Base-by-base conservation (phyloP, 1,140 invertebrate genomes). In the Heliconius nattereri region DNA sequence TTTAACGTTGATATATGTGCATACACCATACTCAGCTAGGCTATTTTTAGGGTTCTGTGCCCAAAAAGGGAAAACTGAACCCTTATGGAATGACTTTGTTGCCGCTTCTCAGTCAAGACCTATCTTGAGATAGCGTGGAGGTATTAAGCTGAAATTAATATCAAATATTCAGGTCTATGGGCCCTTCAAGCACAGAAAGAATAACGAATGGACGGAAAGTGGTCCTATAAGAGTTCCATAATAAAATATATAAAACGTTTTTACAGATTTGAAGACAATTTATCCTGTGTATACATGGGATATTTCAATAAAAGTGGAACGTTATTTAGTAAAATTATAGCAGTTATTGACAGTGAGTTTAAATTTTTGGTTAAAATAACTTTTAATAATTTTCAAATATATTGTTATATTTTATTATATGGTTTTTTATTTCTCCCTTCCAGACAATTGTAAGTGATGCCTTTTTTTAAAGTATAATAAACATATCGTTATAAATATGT, bases 261-360 rank as follows among this genome's bases (percentile, higher is more conserved):
- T 71, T 70, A 19, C 75, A 91, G 89, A 16, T 91, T 89, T 60
- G 85, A 89, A 73, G 85, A 91, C 32, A 83, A 37, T 5, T 73
- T 84, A 20, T 79, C 90, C 0, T 91, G 90, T 54, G 89, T 88
- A 0, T 91, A 90, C 75, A 85, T 91, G 79, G 90, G 86, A 19
- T 81, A 84, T 29, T 91, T 90, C 70, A 89, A 85, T 45, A 40
- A 73, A 2, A 83, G 77, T 29, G 78, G 83, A 29, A 78, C 73
- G 35, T 35, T 81, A 8, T 76, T 84, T 75, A 35, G 83, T 35
- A 89, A 90, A 76, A 79, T 88, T 13, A 76, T 91, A 23, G 90
- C 89, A 16, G 75, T 90, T 2, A 84, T 91, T n/a, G 87, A 91
- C 32, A 91, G 90, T 91, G 71, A 85, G 90, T 89, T 23, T 6